Percentiles rank a stretch among this genome's conserved stretches.
Conservation (phyloP, 2,797 vertebrate species). For the Lycodopsis pacificus region DNA sequence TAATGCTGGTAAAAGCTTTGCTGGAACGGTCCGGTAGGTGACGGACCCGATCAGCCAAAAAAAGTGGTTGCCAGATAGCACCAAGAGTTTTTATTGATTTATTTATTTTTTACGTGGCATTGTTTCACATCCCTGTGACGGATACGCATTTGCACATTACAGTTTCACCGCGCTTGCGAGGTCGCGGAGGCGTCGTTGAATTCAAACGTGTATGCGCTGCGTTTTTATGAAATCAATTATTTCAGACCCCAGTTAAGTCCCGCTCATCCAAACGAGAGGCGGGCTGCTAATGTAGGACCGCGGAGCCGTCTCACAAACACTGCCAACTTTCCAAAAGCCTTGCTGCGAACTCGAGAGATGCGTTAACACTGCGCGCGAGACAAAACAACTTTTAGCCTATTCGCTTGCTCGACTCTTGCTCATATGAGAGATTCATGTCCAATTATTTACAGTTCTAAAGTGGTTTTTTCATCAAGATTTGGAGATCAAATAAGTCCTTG, state of each 20-base stretch:
- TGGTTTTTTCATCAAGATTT: conserved; percentile 50
- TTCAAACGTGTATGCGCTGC: conserved; percentile 79
- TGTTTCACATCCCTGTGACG: conserved; percentile 54
- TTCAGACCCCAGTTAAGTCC: conserved; percentile 65
- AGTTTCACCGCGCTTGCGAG: conserved; percentile 76
- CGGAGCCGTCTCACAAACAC: conserved; percentile 45
- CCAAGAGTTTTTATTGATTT: conserved; percentile 36
- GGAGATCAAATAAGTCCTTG: conserved; percentile 73
- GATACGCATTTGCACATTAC: conserved; percentile 70
- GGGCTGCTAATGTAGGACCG: conserved; percentile 46
- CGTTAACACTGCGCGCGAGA: conserved; percentile 53
- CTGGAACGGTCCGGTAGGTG: conserved; percentile 71
- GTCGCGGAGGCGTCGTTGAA: conserved; percentile 69
- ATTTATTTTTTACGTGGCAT: conserved; percentile 37
- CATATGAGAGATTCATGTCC: conserved; percentile 46
- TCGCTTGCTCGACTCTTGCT: conserved; percentile 36
- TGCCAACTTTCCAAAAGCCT: conserved; percentile 68
- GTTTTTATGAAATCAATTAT: conserved; percentile 73
- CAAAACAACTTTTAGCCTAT: conserved; percentile 23
- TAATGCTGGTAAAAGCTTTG: conserved; percentile 81
- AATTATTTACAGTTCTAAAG: conserved; percentile 63
- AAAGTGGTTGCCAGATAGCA: conserved; percentile 62
- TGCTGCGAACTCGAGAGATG: conserved; percentile 55
- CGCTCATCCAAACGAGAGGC: conserved; percentile 70
- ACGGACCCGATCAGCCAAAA: conserved; percentile 64